Conservation (phyloP, 1,140 invertebrate genomes). For the Pentalonia nigronervosa region DNA sequence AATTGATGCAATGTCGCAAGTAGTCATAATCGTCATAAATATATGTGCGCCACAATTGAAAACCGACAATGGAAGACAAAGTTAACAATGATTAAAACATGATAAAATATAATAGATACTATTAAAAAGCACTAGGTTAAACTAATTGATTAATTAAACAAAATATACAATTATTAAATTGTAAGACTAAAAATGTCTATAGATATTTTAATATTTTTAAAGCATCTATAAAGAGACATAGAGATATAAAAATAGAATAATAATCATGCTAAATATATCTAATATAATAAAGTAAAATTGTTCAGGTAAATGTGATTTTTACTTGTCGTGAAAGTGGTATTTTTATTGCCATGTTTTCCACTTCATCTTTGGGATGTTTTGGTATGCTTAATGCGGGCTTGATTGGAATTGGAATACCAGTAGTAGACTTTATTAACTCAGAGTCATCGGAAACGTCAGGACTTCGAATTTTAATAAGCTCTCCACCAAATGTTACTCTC, state of each 20-base stretch:
- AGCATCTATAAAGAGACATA: background rate
- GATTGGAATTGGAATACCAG: slow-evolving; percentile 61
- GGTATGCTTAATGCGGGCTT: slow-evolving; percentile 60
- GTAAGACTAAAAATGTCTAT: background rate
- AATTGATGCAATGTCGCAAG: background rate
- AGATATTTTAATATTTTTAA: background rate
- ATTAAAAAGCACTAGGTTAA: background rate
- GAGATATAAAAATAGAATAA: background rate
- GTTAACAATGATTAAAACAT: background rate
- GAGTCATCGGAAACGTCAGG: slow-evolving; percentile 75
- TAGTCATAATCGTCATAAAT: background rate
- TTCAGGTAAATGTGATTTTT: background rate
- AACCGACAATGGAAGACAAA: background rate
- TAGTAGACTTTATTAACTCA: slow-evolving; percentile 60
- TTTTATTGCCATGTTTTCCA: slow-evolving; percentile 6
- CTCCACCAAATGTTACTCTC: slow-evolving; percentile 82
- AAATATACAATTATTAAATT: background rate
- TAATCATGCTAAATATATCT: background rate
- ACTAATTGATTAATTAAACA: background rate
- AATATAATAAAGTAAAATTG: background rate
- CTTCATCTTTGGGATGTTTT: slow-evolving; percentile 49
- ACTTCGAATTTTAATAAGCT: slow-evolving; percentile 81
- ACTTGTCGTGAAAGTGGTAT: slow-evolving; percentile 4
- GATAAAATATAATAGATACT: background rate
- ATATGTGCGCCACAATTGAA: background rate